A percentile compares a stretch with the other conserved stretches of the same genome.
These are phyloP conservation scores for Grammomys surdaster DNA, from an alignment of 2,113 vertebrate genomes.

Conservation along the genomic window DNA sequence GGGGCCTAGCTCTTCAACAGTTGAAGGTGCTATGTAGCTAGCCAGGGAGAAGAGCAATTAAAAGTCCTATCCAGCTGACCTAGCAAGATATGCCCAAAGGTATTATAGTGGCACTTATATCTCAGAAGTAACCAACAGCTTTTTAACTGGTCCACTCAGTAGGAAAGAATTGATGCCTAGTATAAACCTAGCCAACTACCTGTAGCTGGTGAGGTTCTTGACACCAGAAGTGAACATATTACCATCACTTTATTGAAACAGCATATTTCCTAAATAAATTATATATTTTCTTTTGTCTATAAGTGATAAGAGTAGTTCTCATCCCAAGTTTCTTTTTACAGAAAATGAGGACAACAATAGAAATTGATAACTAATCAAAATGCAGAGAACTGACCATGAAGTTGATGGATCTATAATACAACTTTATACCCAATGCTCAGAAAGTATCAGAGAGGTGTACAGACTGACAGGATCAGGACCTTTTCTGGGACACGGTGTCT, in stretches of 20 bases:
- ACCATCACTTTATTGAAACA: neutral
- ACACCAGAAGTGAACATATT: neutral
- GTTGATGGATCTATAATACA: neutral
- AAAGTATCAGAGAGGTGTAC: neutral
- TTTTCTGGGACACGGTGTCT: neutral
- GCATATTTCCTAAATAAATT: neutral
- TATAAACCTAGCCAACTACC: neutral
- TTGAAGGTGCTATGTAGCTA: neutral
- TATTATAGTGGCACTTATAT: neutral
- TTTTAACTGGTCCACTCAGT: neutral
- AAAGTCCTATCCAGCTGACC: neutral
- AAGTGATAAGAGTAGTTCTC: neutral
- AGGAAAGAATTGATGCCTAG: neutral
- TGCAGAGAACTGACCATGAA: neutral
- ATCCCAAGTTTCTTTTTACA: neutral
- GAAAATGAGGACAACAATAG: neutral
- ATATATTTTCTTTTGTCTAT: neutral
- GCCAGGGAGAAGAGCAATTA: neutral
- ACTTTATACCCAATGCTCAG: neutral
- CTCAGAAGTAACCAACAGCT: neutral
- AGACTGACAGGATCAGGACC: neutral
- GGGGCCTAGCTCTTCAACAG: neutral
- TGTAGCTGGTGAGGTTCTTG: neutral
- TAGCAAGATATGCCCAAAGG: neutral
- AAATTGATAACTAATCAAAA: neutral